Base-by-base conservation (phyloP, 2,888 invertebrate genomes). In the Sinotaia quadrata region DNA sequence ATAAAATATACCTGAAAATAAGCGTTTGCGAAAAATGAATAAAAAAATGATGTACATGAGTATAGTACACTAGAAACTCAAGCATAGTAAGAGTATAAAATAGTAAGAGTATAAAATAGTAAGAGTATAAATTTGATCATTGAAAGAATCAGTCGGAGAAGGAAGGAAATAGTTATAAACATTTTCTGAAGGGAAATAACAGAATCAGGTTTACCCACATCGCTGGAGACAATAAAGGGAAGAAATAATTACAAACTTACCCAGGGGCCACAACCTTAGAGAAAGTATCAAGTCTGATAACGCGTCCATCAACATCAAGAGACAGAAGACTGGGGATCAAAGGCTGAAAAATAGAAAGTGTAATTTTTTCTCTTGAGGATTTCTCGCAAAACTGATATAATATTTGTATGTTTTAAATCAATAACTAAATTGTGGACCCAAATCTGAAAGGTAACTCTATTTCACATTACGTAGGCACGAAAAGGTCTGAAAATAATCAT, bases 211-310 rank as follows among this genome's bases (percentile, higher is more conserved):
- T 31, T n/a, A n/a, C n/a, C n/a, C n/a, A n/a, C n/a, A n/a, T n/a
- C n/a, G n/a, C n/a, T n/a, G n/a, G n/a, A n/a, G 41, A 41, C n/a
- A n/a, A 41, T 41, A n/a, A 2, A 47, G 47, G 18, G 24, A 15
- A 47, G 15, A 47, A 4, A 47, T 1, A 7, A 47, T 24, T 2
- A 12, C n/a, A 56, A 21, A 69, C 81, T 75, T 70, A 87, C 86
- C 88, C 88, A 27, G 87, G 81, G 2, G 87, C 86, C 21, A 88
- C 71, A 2, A 87, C 70, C 89, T 94, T 94, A 0, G 94, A 94
- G 79, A 94, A 91, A 0, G 94, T 94, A 88, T 94, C 94, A 77
- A 94, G 89, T 36, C 94, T 91, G 27, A 94, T 85, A 2, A 94
- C 94, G 36, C 94, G 91, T 0, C 94, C 93, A 83, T 93, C 93